phyloP scores from a whole-genome alignment of 2,888 invertebrate genomes.

The Drosophila pseudotakahashii region DNA sequence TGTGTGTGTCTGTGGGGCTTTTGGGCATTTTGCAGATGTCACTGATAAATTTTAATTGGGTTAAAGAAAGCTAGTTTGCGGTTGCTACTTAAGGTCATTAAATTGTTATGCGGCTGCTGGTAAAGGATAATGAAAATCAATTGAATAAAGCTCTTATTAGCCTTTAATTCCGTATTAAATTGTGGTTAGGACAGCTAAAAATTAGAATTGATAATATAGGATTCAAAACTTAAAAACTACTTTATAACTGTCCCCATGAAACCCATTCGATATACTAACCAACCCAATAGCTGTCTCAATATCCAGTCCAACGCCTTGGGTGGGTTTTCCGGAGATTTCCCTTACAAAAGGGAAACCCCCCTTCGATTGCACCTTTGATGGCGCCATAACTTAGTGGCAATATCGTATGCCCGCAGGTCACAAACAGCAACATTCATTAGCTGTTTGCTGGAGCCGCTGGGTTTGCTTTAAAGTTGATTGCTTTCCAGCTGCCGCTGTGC shows the following conservation, averaged over 20 bases:
- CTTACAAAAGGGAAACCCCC: not conserved
- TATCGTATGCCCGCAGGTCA: slow-evolving; percentile 15
- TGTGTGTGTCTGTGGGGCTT: not conserved
- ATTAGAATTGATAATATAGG: too few species aligned
- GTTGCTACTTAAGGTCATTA: not conserved
- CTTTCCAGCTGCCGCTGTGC: slow-evolving; percentile 32
- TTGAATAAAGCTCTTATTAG: not conserved
- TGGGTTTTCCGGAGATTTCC: not conserved
- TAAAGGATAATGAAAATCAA: not conserved
- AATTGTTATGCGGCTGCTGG: not conserved
- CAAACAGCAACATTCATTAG: slow-evolving; percentile 30
- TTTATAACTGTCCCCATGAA: not conserved
- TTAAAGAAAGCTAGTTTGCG: not conserved
- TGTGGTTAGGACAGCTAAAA: too few species aligned
- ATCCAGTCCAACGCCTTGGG: not conserved
- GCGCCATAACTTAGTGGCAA: slow-evolving; percentile 27
- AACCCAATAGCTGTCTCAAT: not conserved
- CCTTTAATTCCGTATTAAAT: not conserved
- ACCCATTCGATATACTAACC: not conserved
- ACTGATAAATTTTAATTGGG: not conserved
- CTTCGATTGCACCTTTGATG: slow-evolving; percentile 27
- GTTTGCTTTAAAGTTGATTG: slow-evolving; percentile 45
- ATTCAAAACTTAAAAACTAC: too few species aligned
- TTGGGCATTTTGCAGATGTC: not conserved
- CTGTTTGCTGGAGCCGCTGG: slow-evolving; percentile 27